Evolutionary conservation across 2,797 vertebrate genomes (phyloP).

Genomic region (Salmo trutta): DNA sequence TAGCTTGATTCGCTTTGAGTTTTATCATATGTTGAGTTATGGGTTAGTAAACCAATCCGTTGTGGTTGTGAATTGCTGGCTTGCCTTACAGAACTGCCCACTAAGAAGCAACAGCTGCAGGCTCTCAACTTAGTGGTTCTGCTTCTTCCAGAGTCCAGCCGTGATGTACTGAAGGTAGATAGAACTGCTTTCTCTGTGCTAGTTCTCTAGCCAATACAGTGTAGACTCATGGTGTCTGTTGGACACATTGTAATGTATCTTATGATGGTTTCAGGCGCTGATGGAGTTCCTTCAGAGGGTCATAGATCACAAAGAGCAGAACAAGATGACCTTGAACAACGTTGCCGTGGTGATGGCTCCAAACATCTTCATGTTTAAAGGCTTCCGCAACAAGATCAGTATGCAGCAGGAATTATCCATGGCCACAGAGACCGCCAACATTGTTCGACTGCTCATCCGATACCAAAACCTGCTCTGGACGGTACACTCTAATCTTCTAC

Average conservation of each 20-base stretch:
- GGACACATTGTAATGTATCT: neutral
- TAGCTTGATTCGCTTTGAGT: neutral
- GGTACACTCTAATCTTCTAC: constrained; percentile 68
- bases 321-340: constrained; percentile 96
- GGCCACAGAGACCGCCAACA: constrained; percentile 88
- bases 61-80: constrained; percentile 6
- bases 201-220: neutral
- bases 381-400: constrained; percentile 79
- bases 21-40: neutral
- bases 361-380: constrained; percentile 93
- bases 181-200: neutral
- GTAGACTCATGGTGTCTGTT: neutral
- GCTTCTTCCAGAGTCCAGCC: constrained; percentile 88
- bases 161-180: constrained; percentile 88
- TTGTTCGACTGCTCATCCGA: constrained; percentile 89
- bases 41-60: neutral
- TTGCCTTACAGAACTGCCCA: constrained; percentile 82
- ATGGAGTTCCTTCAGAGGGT: constrained; percentile 95
- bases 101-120: constrained; percentile 90
- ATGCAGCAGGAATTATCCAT: constrained; percentile 88
- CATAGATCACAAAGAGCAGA: constrained; percentile 87
- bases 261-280: constrained; percentile 78
- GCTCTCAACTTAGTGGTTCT: constrained; percentile 94
- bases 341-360: constrained; percentile 96
- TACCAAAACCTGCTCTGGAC: constrained; percentile 95